Percentiles rank a stretch among this genome's conserved stretches.
Evolutionary conservation across 2,888 invertebrate species (phyloP).

Genomic region (Hedychridium roseum): DNA sequence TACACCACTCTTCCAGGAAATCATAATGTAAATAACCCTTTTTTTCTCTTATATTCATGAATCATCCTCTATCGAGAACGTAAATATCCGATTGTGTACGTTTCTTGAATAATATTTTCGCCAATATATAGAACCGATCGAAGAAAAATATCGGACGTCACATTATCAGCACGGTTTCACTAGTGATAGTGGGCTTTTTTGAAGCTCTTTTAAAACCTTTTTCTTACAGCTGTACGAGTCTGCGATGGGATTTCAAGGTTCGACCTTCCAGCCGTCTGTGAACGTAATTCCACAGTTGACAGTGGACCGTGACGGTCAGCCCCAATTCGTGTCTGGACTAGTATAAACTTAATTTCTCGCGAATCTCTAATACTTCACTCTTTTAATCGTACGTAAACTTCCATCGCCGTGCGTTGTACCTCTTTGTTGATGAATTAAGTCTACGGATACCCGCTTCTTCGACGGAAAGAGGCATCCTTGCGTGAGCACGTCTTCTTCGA

Average conservation of each 20-base stretch:
- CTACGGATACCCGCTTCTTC: constrained; percentile 17
- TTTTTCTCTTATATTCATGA: too few species aligned
- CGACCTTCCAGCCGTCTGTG: constrained; percentile 63
- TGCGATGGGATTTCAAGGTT: constrained; percentile 71
- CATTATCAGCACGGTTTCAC: too few species aligned
- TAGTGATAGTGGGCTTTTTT: too few species aligned
- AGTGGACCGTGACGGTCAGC: constrained; percentile 68
- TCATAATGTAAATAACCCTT: constrained; percentile 67
- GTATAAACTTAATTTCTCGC: constrained; percentile 60
- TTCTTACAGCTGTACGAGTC: constrained; percentile 69
- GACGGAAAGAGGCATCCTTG: constrained; percentile 36
- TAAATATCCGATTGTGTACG: too few species aligned
- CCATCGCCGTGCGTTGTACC: constrained; percentile 45
- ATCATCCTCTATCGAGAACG: too few species aligned
- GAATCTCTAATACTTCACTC: constrained; percentile 23
- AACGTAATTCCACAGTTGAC: constrained; percentile 64
- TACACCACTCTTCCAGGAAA: constrained; percentile 67
- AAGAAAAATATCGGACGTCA: too few species aligned
- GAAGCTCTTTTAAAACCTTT: too few species aligned
- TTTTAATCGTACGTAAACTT: constrained; percentile 44
- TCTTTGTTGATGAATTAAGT: constrained; percentile 33
- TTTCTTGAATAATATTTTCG: too few species aligned
- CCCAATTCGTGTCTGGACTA: constrained; percentile 70
- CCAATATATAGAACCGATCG: too few species aligned
- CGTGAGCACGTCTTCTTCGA: constrained; percentile 56